Conservation (phyloP, 2,113 vertebrate species). For the Hemiscyllium ocellatum region DNA sequence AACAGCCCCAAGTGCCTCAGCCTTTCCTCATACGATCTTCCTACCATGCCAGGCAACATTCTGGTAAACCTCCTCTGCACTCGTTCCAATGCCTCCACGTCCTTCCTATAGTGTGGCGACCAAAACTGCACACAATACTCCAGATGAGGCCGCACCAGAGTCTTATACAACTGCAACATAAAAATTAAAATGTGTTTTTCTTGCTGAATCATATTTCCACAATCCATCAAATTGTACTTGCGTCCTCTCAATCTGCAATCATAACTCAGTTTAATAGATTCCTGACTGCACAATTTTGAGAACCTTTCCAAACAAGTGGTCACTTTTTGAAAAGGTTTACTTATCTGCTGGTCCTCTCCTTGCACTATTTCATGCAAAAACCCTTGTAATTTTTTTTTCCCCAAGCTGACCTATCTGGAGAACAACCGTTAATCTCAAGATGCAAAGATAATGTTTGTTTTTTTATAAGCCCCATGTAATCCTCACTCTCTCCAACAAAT, state of each 20-base stretch:
- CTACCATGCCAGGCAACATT: too few relatives aligned
- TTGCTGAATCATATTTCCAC: not conserved
- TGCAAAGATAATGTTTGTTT: not conserved
- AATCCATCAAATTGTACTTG: not conserved
- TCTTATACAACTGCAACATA: too few relatives aligned
- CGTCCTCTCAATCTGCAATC: not conserved
- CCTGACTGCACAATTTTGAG: not conserved
- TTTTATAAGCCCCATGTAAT: not conserved
- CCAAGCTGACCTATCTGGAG: not conserved
- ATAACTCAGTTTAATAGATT: not conserved
- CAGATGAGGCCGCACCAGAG: too few relatives aligned
- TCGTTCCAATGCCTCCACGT: too few relatives aligned
- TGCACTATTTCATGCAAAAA: too few relatives aligned
- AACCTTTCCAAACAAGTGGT: not conserved
- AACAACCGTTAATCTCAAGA: not conserved
- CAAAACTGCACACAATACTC: too few relatives aligned
- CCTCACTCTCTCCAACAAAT: not conserved
- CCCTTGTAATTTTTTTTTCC: not conserved
- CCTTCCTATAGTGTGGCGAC: too few relatives aligned
- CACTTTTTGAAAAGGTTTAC: not conserved
- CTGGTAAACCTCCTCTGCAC: too few relatives aligned
- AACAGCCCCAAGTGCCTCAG: too few relatives aligned
- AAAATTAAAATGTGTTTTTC: not conserved
- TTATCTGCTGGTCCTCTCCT: too few relatives aligned
- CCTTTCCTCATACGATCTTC: too few relatives aligned